These are phyloP conservation scores for Cynodonichthys magdalenae DNA, from an alignment of 2,797 vertebrate species.

Conservation along the genomic window DNA sequence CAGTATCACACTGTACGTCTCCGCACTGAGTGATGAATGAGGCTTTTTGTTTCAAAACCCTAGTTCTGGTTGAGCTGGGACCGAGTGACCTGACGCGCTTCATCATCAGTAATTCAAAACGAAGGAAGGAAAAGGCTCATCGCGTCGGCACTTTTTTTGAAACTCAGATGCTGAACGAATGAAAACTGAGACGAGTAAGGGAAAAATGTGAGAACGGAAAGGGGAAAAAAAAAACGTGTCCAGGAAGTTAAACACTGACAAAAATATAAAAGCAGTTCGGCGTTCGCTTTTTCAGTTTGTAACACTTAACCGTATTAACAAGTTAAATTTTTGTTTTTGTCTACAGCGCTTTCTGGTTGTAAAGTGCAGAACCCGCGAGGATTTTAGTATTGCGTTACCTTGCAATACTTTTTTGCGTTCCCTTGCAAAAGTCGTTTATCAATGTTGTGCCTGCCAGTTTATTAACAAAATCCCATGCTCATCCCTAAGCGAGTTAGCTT, in stretches of 20 bases:
- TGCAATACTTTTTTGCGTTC: too few relatives aligned
- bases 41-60: slow-evolving; percentile 41
- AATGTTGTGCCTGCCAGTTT: too few relatives aligned
- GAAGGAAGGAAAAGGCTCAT: background rate
- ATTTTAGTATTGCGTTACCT: too few relatives aligned
- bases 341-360: too few relatives aligned
- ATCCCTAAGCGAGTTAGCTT: too few relatives aligned
- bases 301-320: too few relatives aligned
- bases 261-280: too few relatives aligned
- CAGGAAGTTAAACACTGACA: background rate
- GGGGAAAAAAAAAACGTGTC: background rate
- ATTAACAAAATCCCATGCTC: too few relatives aligned
- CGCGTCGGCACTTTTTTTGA: background rate
- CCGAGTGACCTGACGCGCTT: slow-evolving; percentile 25
- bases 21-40: slow-evolving; percentile 38
- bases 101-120: slow-evolving; percentile 14
- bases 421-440: too few relatives aligned
- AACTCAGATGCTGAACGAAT: background rate
- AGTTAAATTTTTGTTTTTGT: too few relatives aligned
- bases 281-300: too few relatives aligned
- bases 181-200: background rate
- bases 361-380: too few relatives aligned
- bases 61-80: slow-evolving; percentile 3
- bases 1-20: slow-evolving; percentile 2
- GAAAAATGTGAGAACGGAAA: background rate